Conservation (phyloP, 1,140 invertebrate species). For the Drosophila ercepeae region DNA sequence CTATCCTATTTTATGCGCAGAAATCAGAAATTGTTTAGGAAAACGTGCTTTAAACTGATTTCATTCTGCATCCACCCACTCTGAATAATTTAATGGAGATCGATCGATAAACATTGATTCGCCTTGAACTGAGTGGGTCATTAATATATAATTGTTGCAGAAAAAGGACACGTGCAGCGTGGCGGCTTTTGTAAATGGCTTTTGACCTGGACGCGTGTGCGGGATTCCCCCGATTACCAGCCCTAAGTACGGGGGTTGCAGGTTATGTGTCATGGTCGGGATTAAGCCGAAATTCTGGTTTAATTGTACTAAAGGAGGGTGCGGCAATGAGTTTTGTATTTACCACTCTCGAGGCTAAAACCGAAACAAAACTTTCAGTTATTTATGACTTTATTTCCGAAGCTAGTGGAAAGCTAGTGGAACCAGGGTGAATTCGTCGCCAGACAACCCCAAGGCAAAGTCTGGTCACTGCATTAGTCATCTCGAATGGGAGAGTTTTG, state of each 20-base stretch:
- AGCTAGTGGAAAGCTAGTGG: no score
- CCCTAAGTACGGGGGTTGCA: constrained; percentile 1
- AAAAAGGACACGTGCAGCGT: constrained; percentile 40
- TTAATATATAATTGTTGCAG: constrained; percentile 64
- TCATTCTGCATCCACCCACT: background rate
- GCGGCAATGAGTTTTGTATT: constrained; percentile 29
- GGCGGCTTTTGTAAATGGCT: constrained; percentile 43
- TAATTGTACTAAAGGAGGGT: constrained; percentile 46
- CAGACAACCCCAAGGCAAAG: constrained; percentile 38
- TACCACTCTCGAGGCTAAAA: constrained; percentile 20
- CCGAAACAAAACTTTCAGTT: constrained; percentile 36
- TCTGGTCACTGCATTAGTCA: constrained; percentile 58
- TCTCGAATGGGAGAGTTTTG: constrained; percentile 7
- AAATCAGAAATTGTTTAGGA: no score
- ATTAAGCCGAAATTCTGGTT: constrained; percentile 51
- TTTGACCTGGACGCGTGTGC: constrained; percentile 62
- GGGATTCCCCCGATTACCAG: constrained; percentile 39
- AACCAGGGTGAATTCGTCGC: constrained; percentile 46
- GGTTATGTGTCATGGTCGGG: constrained; percentile 13
- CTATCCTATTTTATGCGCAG: no score
- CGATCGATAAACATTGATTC: constrained; percentile 37
- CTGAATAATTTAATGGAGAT: constrained; percentile 16
- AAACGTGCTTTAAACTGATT: constrained; percentile 3
- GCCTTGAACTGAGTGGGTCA: constrained; percentile 26
- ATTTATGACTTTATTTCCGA: constrained; percentile 71